These are phyloP conservation scores for Adelges cooleyi DNA, from an alignment of 1,140 invertebrate genomes.

Conservation along the genomic window DNA sequence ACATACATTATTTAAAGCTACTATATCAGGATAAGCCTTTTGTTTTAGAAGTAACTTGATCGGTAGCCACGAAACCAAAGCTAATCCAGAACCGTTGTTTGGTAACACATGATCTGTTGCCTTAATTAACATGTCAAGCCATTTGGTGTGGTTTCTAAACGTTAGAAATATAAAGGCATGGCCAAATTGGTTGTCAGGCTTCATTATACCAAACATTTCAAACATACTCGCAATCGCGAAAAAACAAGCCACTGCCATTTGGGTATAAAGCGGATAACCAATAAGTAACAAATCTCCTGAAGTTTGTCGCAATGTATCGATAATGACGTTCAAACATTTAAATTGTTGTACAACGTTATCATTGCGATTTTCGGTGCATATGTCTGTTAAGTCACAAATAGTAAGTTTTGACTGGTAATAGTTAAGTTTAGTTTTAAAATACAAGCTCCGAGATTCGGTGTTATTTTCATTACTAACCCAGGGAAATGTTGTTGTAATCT, in stretches of 20 bases:
- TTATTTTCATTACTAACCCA: neutral
- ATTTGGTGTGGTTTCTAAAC: neutral
- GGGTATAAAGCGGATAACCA: conserved; percentile 1
- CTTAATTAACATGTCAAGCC: neutral
- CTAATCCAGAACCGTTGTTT: neutral
- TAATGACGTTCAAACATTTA: neutral
- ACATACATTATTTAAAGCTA: neutral
- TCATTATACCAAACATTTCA: neutral
- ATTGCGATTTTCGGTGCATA: neutral
- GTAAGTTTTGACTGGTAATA: too few species aligned
- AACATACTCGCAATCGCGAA: conserved; percentile 5
- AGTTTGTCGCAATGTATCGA: neutral
- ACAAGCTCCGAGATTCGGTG: neutral
- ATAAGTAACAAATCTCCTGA: neutral
- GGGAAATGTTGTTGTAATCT: neutral
- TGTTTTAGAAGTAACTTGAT: neutral
- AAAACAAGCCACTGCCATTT: neutral
- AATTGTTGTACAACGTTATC: neutral
- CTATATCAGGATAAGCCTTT: neutral
- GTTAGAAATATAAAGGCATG: neutral
- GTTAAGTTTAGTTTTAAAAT: neutral
- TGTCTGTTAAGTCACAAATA: conserved; percentile 3
- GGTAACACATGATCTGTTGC: neutral
- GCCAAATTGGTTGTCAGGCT: neutral
- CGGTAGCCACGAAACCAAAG: conserved; percentile 2